These are phyloP conservation scores for Capitulum mitella DNA, from an alignment of 2,888 invertebrate genomes.

Conservation along the genomic window DNA sequence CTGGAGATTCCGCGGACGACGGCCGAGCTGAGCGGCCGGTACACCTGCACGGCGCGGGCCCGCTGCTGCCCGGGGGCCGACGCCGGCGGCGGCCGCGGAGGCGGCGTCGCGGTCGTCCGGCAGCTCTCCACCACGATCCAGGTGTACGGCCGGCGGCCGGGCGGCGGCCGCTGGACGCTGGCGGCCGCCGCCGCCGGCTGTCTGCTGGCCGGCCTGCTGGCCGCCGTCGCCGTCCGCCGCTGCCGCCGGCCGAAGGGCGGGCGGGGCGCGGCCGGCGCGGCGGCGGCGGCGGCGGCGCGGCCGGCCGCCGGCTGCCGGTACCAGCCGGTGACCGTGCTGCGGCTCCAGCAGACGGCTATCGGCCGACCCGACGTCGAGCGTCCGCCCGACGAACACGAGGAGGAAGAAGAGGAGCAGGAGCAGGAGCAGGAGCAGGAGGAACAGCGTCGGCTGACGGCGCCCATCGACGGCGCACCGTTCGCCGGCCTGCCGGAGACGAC, in stretches of 20 bases:
- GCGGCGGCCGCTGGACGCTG: not conserved
- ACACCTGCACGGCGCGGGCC: not conserved
- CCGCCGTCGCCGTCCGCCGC: not conserved
- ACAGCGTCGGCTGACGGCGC: not conserved
- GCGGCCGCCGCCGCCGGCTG: not conserved
- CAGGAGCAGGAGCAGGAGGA: not conserved
- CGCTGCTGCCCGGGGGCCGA: not conserved
- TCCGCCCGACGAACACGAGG: not conserved
- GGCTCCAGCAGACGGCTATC: not conserved
- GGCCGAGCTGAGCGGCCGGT: not conserved
- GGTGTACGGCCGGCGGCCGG: not conserved
- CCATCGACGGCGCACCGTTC: not conserved
- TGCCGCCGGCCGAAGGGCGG: too few species aligned
- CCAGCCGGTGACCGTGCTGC: not conserved
- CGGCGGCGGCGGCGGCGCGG: not conserved
- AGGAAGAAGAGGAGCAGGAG: not conserved
- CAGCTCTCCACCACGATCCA: not conserved
- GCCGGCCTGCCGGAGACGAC: not conserved
- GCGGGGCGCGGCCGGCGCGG: not conserved
- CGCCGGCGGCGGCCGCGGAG: too few species aligned
- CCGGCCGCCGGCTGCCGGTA: not conserved
- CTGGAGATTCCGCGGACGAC: not conserved
- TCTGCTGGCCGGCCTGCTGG: not conserved
- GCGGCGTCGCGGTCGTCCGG: not conserved
- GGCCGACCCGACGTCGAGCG: too few species aligned